phyloP scores from a whole-genome alignment of 2,888 invertebrate genomes.

The Orgyia antiqua region DNA sequence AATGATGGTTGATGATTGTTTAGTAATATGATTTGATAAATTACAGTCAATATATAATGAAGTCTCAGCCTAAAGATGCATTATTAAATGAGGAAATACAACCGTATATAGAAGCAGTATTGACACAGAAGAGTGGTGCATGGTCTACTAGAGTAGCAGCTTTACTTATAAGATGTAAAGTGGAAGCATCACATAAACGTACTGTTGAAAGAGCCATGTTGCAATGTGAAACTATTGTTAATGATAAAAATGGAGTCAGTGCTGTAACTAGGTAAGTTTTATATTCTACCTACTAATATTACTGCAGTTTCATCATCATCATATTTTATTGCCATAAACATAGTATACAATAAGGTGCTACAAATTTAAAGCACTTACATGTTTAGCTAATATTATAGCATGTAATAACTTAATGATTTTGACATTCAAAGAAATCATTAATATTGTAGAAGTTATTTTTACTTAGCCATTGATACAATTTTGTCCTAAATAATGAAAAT shows the following conservation, averaged over 20 bases:
- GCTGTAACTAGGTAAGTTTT: constrained; percentile 46
- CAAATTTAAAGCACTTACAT: too few relatives aligned
- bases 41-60: constrained; percentile 82
- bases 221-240: constrained; percentile 89
- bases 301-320: too few relatives aligned
- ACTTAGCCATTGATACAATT: too few relatives aligned
- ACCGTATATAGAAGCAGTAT: constrained; percentile 84
- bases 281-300: too few relatives aligned
- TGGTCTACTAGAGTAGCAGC: constrained; percentile 88
- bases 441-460: too few relatives aligned
- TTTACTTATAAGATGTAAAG: constrained; percentile 84
- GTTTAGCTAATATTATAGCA: too few relatives aligned
- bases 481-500: too few relatives aligned
- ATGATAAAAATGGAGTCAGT: constrained; percentile 54
- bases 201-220: constrained; percentile 92
- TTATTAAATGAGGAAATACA: constrained; percentile 88
- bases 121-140: constrained; percentile 81
- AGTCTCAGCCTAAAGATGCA: constrained; percentile 88
- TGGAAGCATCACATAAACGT: constrained; percentile 87
- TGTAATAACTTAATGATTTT: too few relatives aligned
- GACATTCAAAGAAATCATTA: too few relatives aligned
- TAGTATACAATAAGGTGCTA: too few relatives aligned
- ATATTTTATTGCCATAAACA: too few relatives aligned
- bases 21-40: constrained; percentile 9
- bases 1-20: too few relatives aligned